Base-by-base conservation (phyloP, 2,797 vertebrate species). In the Sandelia bainsii region DNA sequence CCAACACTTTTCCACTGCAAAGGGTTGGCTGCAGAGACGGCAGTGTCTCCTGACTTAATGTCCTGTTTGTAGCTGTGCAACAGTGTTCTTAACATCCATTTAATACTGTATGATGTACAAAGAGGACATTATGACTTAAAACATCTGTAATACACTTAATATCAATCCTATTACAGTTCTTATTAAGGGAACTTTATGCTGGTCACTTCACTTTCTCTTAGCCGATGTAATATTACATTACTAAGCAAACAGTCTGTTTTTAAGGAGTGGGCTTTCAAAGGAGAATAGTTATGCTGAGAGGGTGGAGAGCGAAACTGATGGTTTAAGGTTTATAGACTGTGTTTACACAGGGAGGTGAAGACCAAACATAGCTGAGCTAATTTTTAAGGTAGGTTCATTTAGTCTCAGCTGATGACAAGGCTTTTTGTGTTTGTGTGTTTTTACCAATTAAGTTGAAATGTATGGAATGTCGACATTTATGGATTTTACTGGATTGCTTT, bases 301-400 rank as follows among this genome's bases (percentile, higher is more conserved):
- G 63, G 62, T 16, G 32, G 65, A 67, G 29, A 39, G 20, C 1
- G 12, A 63, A 56, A 14, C 19, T 51, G 10, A 4, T 66, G n/a
- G 48, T 54, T 58, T 10, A 48, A 45, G 32, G 71, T 69, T 52
- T 34, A n/a, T 9, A 54, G 42, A 19, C 27, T 10, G 70, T 89
- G 72, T 89, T 85, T 75, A 58, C 74, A 44, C 12, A 82, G 45
- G 75, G 71, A 80, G 81, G 69, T 51, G 71, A 81, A 85, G 48
- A 77, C 54, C 81, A 84, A 86, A 85, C 67, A 85, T 42, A 20
- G 45, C 56, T 73, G 49, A 61, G 58, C 58, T 83, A 2, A 3
- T 79, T 57, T 79, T 59, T 52, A 40, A 78, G 45, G 19, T 22
- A 5, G 7, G 69, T 64, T 81, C 54, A 76, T 42, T 34, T 27